Conservation (phyloP, 2,888 invertebrate species). For the Limnephilus marmoratus region DNA sequence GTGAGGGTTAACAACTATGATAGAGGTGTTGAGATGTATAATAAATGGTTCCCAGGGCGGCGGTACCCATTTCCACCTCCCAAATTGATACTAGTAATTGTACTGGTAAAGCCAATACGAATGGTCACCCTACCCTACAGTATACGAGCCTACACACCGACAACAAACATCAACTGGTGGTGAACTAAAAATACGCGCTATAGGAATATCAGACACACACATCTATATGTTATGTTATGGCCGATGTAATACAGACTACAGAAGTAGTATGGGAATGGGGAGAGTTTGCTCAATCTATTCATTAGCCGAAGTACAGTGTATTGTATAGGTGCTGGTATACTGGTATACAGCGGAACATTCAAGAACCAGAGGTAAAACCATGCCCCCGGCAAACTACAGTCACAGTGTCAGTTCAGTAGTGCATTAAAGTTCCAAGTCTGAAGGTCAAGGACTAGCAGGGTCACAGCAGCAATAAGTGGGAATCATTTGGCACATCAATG, state of each 20-base stretch:
- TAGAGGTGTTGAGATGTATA: too few relatives aligned
- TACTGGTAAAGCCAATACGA: too few relatives aligned
- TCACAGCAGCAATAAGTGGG: background rate
- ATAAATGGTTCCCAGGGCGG: too few relatives aligned
- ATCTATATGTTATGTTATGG: background rate
- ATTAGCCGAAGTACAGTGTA: too few relatives aligned
- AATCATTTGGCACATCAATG: background rate
- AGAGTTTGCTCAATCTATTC: background rate
- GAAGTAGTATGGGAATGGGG: too few relatives aligned
- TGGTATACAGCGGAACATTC: background rate
- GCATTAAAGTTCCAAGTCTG: background rate
- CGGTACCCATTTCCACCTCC: too few relatives aligned
- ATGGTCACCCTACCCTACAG: background rate
- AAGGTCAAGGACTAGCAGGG: background rate
- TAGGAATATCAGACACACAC: background rate
- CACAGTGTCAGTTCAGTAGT: background rate
- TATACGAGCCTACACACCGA: background rate
- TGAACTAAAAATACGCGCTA: background rate
- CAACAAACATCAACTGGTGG: background rate
- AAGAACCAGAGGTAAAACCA: background rate
- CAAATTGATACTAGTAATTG: too few relatives aligned
- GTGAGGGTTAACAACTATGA: too few relatives aligned
- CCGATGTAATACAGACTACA: background rate
- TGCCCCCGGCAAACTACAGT: background rate
- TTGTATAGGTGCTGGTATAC: background rate